phyloP scores from a whole-genome alignment of 53 echinoderm and acorn worm species.

The Apostichopus leukothele region DNA sequence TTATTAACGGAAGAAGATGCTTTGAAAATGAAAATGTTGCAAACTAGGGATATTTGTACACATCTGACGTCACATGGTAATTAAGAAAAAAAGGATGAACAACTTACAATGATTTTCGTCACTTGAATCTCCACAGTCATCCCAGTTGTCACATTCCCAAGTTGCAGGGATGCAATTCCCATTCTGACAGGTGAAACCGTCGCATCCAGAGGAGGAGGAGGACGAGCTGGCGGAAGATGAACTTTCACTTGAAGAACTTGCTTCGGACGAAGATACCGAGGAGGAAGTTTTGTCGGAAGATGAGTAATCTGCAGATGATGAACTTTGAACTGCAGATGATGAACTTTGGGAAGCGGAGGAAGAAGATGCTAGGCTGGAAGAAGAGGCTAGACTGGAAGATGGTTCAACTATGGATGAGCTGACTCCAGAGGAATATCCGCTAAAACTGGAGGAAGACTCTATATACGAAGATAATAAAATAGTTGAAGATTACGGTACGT shows the following conservation, averaged over 20 bases:
- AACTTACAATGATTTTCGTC: slow-evolving; percentile 52
- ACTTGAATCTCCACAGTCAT: slow-evolving; percentile 56
- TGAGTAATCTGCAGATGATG: background rate
- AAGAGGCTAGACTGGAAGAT: background rate
- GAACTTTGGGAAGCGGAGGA: background rate
- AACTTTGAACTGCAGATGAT: background rate
- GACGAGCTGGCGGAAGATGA: background rate
- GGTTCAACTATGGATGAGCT: background rate
- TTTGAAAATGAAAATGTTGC: too few species aligned
- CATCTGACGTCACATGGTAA: too few species aligned
- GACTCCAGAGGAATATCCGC: background rate
- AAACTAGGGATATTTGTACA: too few species aligned
- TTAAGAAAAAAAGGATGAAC: too few species aligned
- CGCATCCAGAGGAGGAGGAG: background rate
- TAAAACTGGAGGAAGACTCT: background rate
- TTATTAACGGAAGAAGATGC: too few species aligned
- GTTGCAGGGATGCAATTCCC: slow-evolving; percentile 51
- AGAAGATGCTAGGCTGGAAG: background rate
- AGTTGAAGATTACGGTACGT: background rate
- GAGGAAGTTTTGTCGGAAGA: background rate
- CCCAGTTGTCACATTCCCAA: slow-evolving; percentile 64
- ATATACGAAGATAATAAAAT: background rate
- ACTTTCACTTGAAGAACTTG: background rate
- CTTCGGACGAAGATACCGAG: background rate
- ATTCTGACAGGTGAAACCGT: slow-evolving; percentile 41